A percentile compares a stretch with the other conserved stretches of the same genome.
These are phyloP conservation scores for Coelogynopora nodosa DNA, from an alignment of 2,888 invertebrate genomes.

Conservation along the genomic window DNA sequence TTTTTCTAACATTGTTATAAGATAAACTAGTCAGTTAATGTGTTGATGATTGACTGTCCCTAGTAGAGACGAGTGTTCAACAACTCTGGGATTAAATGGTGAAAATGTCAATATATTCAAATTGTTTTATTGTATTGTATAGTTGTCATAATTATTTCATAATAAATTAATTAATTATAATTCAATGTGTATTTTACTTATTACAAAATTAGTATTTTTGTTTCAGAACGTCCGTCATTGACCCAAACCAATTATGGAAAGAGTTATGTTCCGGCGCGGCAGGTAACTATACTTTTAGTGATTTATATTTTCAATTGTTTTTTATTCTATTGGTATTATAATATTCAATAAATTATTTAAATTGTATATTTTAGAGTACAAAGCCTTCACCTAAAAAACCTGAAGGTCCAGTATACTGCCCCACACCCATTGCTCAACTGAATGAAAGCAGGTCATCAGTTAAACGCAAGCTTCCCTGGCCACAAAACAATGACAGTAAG, in stretches of 20 bases:
- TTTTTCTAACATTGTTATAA: too few relatives aligned
- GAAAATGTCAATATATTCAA: too few relatives aligned
- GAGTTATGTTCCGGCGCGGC: not conserved
- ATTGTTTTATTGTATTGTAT: too few relatives aligned
- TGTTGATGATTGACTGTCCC: too few relatives aligned
- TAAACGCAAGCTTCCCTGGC: not conserved
- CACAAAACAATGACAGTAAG: not conserved
- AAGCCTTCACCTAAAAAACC: not conserved
- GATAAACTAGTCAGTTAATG: too few relatives aligned
- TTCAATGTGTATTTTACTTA: too few relatives aligned
- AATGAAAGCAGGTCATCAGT: not conserved
- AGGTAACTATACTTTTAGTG: not conserved
- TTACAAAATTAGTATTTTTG: not conserved
- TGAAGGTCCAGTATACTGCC: conserved; percentile 14
- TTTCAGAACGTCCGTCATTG: not conserved
- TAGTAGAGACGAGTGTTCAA: too few relatives aligned
- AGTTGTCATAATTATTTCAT: too few relatives aligned
- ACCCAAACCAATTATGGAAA: not conserved
- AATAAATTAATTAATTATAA: too few relatives aligned
- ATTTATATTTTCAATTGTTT: not conserved
- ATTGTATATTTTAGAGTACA: not conserved
- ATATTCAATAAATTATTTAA: too few relatives aligned
- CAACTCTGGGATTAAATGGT: too few relatives aligned
- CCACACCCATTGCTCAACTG: not conserved
- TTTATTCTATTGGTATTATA: too few relatives aligned